Conservation (phyloP, 2,888 invertebrate species). For the Drosophila suboccidentalis region DNA sequence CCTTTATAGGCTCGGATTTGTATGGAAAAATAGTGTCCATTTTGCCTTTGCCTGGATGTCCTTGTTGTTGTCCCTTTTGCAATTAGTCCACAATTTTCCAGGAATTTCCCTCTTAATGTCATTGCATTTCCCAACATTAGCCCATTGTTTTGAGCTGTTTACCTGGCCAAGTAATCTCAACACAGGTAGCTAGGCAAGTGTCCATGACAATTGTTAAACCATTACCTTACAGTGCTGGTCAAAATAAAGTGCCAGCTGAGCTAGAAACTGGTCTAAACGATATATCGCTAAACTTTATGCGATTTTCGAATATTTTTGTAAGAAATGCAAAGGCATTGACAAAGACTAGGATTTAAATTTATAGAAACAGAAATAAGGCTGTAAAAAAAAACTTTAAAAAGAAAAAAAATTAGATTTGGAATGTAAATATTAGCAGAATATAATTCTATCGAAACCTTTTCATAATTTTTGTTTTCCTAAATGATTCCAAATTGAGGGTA, state of each 20-base stretch:
- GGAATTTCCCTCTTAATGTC: slow-evolving; percentile 45
- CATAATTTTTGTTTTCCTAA: no score
- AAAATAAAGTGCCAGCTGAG: slow-evolving; percentile 42
- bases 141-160: slow-evolving; percentile 23
- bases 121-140: slow-evolving; percentile 34
- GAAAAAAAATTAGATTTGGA: no score
- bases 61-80: slow-evolving; percentile 32
- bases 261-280: neutral
- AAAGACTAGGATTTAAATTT: no score
- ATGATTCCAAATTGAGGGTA: no score
- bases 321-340: no score
- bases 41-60: slow-evolving; percentile 9
- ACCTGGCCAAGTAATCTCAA: slow-evolving; percentile 1
- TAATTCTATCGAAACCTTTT: no score
- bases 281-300: no score
- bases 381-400: no score
- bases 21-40: slow-evolving; percentile 9
- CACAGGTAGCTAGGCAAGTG: slow-evolving; percentile 24
- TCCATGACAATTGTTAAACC: slow-evolving; percentile 26
- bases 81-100: slow-evolving; percentile 53
- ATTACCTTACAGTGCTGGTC: slow-evolving; percentile 39
- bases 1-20: slow-evolving; percentile 41
- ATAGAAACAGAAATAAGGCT: no score
- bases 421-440: no score
- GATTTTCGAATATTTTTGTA: no score